A percentile compares a stretch with the other conserved stretches of the same genome.
Conservation (phyloP, 2,888 invertebrate genomes). For the Athalia circularis region DNA sequence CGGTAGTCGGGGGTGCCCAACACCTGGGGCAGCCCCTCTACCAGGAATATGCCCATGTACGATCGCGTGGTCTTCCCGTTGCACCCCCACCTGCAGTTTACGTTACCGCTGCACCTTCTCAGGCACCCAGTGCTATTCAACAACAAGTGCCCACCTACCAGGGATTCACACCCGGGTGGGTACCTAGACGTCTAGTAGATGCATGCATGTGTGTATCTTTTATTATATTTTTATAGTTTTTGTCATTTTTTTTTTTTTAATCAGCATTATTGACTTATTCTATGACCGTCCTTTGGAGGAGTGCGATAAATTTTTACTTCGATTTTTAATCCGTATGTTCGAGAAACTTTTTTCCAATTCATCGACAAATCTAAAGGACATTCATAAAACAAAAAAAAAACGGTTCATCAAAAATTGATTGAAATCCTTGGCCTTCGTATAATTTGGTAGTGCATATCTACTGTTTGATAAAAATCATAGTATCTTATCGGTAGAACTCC, state of each 20-base stretch:
- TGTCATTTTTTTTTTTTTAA: conserved; percentile 43
- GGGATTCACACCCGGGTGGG: conserved; percentile 74
- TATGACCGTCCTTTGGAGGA: not conserved
- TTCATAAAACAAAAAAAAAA: too few species aligned
- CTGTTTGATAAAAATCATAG: too few species aligned
- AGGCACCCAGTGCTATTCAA: conserved; percentile 70
- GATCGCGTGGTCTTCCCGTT: conserved; percentile 75
- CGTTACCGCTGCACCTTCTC: conserved; percentile 78
- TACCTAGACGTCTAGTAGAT: conserved; percentile 73
- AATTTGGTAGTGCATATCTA: too few species aligned
- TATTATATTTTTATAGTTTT: conserved; percentile 55
- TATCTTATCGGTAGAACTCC: too few species aligned
- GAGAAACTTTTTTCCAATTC: too few species aligned
- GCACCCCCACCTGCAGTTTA: conserved; percentile 83
- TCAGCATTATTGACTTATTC: conserved; percentile 36
- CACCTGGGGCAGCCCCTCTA: conserved; percentile 80
- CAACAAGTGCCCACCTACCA: conserved; percentile 74
- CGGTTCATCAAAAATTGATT: too few species aligned
- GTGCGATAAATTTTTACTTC: not conserved
- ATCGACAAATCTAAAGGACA: too few species aligned
- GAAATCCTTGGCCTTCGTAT: too few species aligned
- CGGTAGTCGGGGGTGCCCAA: conserved; percentile 75
- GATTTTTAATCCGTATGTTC: not conserved
- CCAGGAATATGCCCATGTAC: conserved; percentile 76
- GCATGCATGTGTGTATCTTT: conserved; percentile 73